Base-by-base conservation (phyloP, 2,113 vertebrate species). In the Cathartes aura region DNA sequence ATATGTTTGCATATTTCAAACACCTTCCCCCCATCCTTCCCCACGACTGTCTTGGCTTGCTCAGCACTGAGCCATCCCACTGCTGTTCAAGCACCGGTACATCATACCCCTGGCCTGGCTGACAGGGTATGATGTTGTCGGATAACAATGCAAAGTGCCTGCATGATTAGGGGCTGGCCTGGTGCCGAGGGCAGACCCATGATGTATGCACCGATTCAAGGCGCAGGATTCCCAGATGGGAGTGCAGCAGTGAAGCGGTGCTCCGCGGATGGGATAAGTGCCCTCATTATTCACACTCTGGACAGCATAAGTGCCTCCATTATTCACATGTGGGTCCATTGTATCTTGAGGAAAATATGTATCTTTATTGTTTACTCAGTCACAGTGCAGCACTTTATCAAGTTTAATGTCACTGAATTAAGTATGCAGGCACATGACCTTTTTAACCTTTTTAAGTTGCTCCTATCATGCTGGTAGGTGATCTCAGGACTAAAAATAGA, bases 241-340 rank as follows among this genome's bases (percentile, higher is more conserved):
- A 86, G 30, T 0, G 0, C n/a, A 26, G 68, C 1, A 0, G 40
- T 23, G 62, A 72, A 72, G 53, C 5, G 0, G 38, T 55, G 82
- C 74, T 85, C 47, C 0, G 0, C 0, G 0, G 38, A 79, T 56
- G 64, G 88, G 75, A 70, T 96, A 96, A 97, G 78, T 94, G 78
- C 87, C 55, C 78, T 89, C 93, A 96, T 98, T 94, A 94, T 45
- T 97, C 96, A 97, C 75, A 12, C 34, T 50, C 53, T 32, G 74
- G 89, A 96, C 94, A 95, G 87, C 90, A 9, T 93, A 97, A 97
- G 84, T 95, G 81, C 91, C 48, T 78, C 87, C 71, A 95, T 95
- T 94, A 97, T 82, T 95, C 91, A 95, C 74, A 23, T 17, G 34
- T 52, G 55, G 7, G 71, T 38, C 85, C 76, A 48, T 47, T 36